Percentiles rank a stretch among this genome's conserved stretches.
Evolutionary conservation across 2,113 vertebrate genomes (phyloP).

Genomic region (Thermophis baileyi): DNA sequence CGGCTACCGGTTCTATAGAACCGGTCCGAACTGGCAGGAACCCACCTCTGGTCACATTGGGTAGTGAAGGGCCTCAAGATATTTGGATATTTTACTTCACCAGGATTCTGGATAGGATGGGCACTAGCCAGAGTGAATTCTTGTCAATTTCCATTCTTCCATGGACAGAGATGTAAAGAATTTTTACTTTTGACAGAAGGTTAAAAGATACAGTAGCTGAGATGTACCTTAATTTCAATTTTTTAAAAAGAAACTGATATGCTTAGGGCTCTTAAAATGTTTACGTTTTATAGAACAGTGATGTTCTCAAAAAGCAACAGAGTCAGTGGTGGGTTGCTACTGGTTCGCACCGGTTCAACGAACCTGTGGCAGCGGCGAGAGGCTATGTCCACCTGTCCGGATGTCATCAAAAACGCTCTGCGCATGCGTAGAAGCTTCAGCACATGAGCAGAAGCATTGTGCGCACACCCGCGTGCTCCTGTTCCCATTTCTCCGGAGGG

Average conservation of each 20-base stretch:
- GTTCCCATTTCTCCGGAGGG: no score
- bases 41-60: constrained; percentile 36
- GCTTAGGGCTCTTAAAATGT: neutral
- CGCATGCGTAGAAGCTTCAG: no score
- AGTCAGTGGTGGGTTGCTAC: no score
- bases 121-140: neutral
- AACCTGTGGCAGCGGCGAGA: no score
- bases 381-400: no score
- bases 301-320: neutral
- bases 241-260: neutral
- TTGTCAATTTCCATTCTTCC: neutral
- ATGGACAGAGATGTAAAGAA: neutral
- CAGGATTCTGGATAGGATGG: neutral
- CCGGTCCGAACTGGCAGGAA: no score
- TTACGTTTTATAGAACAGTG: neutral
- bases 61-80: constrained; percentile 50
- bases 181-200: neutral
- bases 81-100: neutral
- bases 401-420: no score
- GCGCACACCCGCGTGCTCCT: no score
- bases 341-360: no score
- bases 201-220: neutral
- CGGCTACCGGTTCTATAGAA: no score
- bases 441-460: no score
- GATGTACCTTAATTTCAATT: neutral